Percentiles rank a stretch among this genome's conserved stretches.
Evolutionary conservation across 2,797 vertebrate species (phyloP).

Genomic region (Poecile montanus): DNA sequence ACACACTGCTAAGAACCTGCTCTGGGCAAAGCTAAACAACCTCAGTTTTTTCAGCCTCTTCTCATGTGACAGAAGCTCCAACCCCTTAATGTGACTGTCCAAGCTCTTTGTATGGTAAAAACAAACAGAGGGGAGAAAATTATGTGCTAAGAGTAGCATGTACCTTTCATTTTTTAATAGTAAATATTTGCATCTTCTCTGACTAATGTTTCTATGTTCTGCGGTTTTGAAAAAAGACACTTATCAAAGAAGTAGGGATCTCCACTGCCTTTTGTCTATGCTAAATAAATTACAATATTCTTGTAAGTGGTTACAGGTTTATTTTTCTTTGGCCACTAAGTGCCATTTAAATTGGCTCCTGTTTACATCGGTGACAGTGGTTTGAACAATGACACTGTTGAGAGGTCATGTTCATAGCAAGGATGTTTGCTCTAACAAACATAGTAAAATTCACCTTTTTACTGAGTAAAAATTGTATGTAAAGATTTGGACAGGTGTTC

Average conservation of each 20-base stretch:
- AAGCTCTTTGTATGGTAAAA: neutral
- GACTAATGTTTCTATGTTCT: neutral
- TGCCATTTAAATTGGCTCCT: neutral
- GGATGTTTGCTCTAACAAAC: neutral
- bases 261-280: neutral
- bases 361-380: neutral
- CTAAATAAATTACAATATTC: neutral
- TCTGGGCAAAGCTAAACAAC: neutral
- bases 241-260: neutral
- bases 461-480: neutral
- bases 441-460: neutral
- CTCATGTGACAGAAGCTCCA: neutral
- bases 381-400: neutral
- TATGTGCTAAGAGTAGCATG: neutral
- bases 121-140: neutral
- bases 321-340: neutral
- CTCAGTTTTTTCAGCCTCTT: neutral
- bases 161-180: neutral
- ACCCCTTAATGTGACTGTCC: neutral
- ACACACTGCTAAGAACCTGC: neutral
- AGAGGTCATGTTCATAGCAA: neutral
- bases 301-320: neutral
- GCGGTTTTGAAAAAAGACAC: neutral
- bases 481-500: neutral
- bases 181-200: neutral